Percentiles rank a stretch among this genome's conserved stretches.
These are phyloP conservation scores for Cheilosia urbana DNA, from an alignment of 2,888 invertebrate genomes.

Conservation along the genomic window DNA sequence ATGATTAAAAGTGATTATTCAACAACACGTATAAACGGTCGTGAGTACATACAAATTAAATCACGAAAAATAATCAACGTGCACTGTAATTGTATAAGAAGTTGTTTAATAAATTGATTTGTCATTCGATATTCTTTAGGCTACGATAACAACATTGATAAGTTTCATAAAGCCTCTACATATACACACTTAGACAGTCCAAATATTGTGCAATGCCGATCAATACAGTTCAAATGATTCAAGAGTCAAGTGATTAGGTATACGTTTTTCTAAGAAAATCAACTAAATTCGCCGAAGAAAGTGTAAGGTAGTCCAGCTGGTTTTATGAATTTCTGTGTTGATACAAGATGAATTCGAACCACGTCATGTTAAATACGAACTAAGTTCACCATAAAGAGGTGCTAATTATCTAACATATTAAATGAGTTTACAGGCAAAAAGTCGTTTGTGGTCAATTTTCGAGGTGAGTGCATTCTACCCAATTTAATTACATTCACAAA, in stretches of 20 bases:
- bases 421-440: background rate
- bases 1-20: no score
- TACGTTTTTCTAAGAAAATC: slow-evolving; percentile 12
- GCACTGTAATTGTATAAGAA: no score
- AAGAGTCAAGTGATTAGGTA: background rate
- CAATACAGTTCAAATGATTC: background rate
- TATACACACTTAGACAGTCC: background rate
- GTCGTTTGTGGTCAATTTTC: background rate
- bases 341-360: background rate
- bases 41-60: background rate
- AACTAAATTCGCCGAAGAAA: slow-evolving; percentile 16
- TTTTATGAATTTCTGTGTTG: slow-evolving; percentile 15
- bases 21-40: no score
- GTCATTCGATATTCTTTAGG: background rate
- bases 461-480: background rate
- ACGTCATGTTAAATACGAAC: background rate
- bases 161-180: background rate
- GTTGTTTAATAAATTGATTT: slow-evolving; percentile 1
- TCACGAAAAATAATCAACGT: background rate
- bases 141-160: slow-evolving; percentile 1
- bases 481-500: slow-evolving; percentile 30
- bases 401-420: background rate
- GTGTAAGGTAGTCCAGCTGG: background rate
- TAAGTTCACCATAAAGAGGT: background rate
- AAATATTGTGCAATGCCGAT: background rate